Conservation (phyloP, 2,113 vertebrate species). For the Pomatorhinus ruficollis region DNA sequence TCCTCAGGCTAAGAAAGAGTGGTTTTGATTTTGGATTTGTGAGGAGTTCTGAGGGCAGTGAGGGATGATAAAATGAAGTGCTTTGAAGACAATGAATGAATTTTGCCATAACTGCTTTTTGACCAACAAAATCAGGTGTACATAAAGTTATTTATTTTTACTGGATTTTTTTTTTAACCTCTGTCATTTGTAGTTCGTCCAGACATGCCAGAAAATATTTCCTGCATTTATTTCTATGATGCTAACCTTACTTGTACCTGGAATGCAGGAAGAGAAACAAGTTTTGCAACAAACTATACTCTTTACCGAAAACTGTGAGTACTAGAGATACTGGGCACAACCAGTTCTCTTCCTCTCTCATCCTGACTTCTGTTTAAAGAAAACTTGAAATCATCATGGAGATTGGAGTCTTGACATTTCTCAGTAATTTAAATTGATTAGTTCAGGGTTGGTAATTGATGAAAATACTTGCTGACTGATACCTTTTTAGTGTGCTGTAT, state of each 20-base stretch:
- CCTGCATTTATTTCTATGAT: constrained; percentile 57
- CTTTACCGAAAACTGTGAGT: constrained; percentile 69
- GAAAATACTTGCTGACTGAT: not conserved
- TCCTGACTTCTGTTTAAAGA: not conserved
- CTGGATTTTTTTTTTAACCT: not conserved
- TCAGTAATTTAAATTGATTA: not conserved
- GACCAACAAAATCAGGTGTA: not conserved
- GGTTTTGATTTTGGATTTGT: not conserved
- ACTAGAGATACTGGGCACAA: not conserved
- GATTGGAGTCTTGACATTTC: not conserved
- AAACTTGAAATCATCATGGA: not conserved
- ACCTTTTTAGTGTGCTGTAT: not conserved
- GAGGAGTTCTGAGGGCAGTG: not conserved
- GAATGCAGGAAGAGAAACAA: constrained; percentile 53
- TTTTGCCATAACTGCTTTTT: not conserved
- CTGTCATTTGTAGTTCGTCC: constrained; percentile 56
- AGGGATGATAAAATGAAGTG: not conserved
- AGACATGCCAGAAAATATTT: constrained; percentile 71
- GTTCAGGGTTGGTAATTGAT: not conserved
- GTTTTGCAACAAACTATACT: constrained; percentile 6
- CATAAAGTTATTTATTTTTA: not conserved
- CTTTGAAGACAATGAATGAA: not conserved
- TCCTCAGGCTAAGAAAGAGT: not conserved
- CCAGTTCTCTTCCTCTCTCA: not conserved
- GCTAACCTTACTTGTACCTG: constrained; percentile 72